A percentile compares a stretch with the other conserved stretches of the same genome.
Conservation (phyloP, 2,888 invertebrate species). For the Cybosia mesomella region DNA sequence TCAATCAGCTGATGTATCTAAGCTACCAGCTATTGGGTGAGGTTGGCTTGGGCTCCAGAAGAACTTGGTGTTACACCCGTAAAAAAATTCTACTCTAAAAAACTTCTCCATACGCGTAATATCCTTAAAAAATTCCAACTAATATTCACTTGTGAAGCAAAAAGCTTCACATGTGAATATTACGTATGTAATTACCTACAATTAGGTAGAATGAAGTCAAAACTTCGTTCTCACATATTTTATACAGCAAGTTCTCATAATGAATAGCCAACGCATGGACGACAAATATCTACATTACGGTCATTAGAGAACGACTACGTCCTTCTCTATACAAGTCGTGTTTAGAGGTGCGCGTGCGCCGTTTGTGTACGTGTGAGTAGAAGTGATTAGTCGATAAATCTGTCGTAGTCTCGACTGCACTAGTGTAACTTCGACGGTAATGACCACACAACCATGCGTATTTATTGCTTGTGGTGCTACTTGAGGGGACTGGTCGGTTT, state of each 20-base stretch:
- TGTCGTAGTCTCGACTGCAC: background rate
- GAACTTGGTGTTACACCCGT: too few relatives aligned
- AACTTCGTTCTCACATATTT: background rate
- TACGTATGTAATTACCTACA: background rate
- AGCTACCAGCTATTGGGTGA: too few relatives aligned
- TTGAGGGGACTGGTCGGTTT: background rate
- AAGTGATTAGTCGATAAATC: slow-evolving; percentile 10
- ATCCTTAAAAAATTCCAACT: background rate
- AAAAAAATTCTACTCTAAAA: too few relatives aligned
- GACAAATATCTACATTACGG: slow-evolving; percentile 18
- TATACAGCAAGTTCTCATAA: background rate
- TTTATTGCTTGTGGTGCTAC: background rate
- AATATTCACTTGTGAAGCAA: too few relatives aligned
- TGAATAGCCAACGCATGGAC: background rate
- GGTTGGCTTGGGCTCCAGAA: too few relatives aligned
- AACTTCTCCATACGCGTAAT: background rate
- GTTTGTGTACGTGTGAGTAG: background rate
- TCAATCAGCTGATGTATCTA: too few relatives aligned
- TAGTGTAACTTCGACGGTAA: background rate
- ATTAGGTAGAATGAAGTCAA: slow-evolving; percentile 2
- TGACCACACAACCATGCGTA: background rate
- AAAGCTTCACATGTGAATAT: background rate
- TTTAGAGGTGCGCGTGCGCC: background rate
- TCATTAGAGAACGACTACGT: slow-evolving; percentile 11
- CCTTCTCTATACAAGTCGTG: background rate